Evolutionary conservation across 2,888 invertebrate species (phyloP).

Genomic region (Tenodera sinensis): DNA sequence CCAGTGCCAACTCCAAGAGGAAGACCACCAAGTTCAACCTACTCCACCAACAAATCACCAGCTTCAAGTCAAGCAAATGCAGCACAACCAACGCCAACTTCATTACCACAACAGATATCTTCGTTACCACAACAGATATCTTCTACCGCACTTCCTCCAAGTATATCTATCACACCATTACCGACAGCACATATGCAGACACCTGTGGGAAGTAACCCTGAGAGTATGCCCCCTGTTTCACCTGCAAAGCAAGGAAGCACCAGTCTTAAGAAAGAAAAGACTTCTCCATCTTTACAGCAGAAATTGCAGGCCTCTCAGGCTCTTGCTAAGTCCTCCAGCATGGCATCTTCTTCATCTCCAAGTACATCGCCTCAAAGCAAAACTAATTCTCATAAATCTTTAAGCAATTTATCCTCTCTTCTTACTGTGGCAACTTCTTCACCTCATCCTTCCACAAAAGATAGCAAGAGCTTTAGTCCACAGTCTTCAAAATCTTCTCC

Average conservation of each 20-base stretch:
- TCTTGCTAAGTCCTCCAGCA: neutral
- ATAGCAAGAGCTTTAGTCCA: neutral
- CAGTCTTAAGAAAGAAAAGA: neutral
- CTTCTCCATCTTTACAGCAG: conserved; percentile 12
- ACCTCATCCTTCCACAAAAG: neutral
- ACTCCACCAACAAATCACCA: neutral
- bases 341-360: neutral
- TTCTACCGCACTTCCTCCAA: neutral
- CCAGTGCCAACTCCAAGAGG: neutral
- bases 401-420: neutral
- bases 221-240: neutral
- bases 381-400: neutral
- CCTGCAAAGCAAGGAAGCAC: neutral
- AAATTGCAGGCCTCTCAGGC: conserved; percentile 20
- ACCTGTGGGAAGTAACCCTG: neutral
- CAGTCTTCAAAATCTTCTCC: neutral
- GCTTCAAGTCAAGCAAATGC: neutral
- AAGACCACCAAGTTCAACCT: neutral
- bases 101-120: no score
- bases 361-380: neutral
- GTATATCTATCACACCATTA: conserved; percentile 8
- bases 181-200: neutral
- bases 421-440: neutral
- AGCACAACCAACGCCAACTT: neutral
- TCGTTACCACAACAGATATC: neutral